A percentile compares a stretch with the other conserved stretches of the same genome.
Evolutionary conservation across 2,888 invertebrate species (phyloP).

Genomic region (Mimas tiliae): DNA sequence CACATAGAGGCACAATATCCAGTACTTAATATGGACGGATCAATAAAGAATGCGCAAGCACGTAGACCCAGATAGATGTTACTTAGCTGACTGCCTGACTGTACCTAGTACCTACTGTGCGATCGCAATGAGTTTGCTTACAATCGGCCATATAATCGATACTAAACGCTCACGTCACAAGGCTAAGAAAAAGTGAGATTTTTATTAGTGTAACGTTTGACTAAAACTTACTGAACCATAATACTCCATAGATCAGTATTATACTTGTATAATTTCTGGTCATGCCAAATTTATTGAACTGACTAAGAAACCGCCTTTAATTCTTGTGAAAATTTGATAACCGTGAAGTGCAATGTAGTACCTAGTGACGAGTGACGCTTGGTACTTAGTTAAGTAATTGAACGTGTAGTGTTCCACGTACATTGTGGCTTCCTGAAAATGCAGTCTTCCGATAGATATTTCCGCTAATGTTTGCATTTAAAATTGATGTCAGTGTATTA

Average conservation of each 20-base stretch:
- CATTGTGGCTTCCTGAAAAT: constrained; percentile 82
- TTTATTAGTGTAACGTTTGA: constrained; percentile 58
- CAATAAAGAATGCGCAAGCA: constrained; percentile 45
- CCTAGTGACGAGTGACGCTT: constrained; percentile 63
- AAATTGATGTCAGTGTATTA: constrained; percentile 66
- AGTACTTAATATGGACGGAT: constrained; percentile 41
- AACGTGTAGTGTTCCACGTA: constrained; percentile 75
- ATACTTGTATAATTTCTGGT: constrained; percentile 67
- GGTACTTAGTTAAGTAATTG: constrained; percentile 79
- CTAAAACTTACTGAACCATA: constrained; percentile 57
- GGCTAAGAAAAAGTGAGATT: constrained; percentile 64
- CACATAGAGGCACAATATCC: constrained; percentile 51
- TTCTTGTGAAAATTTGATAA: constrained; percentile 70
- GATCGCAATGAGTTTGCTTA: constrained; percentile 40
- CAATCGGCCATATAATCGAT: constrained; percentile 38
- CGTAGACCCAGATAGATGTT: constrained; percentile 44
- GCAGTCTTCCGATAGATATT: constrained; percentile 84
- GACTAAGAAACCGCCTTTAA: constrained; percentile 79
- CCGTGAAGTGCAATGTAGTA: constrained; percentile 76
- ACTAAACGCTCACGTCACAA: constrained; percentile 53
- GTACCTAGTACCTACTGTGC: constrained; percentile 40
- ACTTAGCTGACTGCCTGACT: constrained; percentile 63
- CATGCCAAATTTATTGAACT: constrained; percentile 82
- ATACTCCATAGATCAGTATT: constrained; percentile 77
- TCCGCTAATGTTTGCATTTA: constrained; percentile 79